Base-by-base conservation (phyloP, 30 jellyfish, hydroid and myxozoan species). In the Chironex yamaguchii region DNA sequence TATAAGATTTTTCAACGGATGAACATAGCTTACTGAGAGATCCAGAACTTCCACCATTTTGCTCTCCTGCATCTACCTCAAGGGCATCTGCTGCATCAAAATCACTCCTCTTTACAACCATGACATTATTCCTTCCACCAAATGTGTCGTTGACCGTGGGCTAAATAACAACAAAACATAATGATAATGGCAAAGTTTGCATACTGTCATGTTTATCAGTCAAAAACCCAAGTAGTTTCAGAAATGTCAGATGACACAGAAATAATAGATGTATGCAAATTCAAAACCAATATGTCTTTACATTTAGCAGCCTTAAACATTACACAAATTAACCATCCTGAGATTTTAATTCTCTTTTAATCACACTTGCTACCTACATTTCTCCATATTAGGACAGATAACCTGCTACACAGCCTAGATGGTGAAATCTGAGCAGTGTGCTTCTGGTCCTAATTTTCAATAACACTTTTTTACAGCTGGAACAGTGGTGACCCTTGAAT, bases 91-190 rank as follows among this genome's bases (percentile, higher is more conserved):
- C 88, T 0, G 92, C 95, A 69, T 94, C 97, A 69, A 89, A 88
- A 70, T 94, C 99, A 0, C 95, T 66, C 27, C 74, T 89, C 49
- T 84, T 89, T 3, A 94, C 90, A 36, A 53, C 32, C 31, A 89
- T 88, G 2, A 89, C 92, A 62, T 94, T 94, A 35, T 88, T 94
- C 0, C 97, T 82, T 29, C 99, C 99, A 29, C 96, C 97, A 73
- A 82, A 84, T 6, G 94, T 73, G 76, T 94, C 99, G 74, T 94
- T 86, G 28, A 89, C 96, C 2, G 99, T 94, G 49, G 91, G 83
- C 99, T 94, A 52, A 23, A 54, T 35, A 50, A 14, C 86, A 24
- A 21, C 28, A 21, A 14, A 0, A 3, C 23, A 0, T 23, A 30
- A 0, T 24, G 36, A n/a, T n/a, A n/a, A n/a, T n/a, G n/a, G n/a